A percentile compares a stretch with the other conserved stretches of the same genome.
phyloP scores from a whole-genome alignment of 2,797 vertebrate species.

The Myotis vivesi region DNA sequence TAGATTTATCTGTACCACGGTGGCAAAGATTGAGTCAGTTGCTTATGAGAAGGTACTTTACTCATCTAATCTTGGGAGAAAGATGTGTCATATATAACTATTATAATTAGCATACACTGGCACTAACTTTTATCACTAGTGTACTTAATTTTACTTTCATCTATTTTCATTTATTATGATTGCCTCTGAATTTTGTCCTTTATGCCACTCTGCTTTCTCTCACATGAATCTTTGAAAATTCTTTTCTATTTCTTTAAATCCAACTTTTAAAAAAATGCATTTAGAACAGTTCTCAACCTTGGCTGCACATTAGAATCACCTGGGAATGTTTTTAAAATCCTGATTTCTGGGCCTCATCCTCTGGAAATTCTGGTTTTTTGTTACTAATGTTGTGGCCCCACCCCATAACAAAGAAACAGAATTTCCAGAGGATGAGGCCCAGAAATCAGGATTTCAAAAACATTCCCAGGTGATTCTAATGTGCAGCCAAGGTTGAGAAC shows the following conservation, averaged over 20 bases:
- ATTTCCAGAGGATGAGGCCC: too few species aligned
- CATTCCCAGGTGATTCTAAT: too few species aligned
- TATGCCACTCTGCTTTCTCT: not conserved
- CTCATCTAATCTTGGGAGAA: not conserved
- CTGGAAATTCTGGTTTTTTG: too few species aligned
- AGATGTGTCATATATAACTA: not conserved
- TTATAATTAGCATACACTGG: not conserved
- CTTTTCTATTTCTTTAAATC: not conserved
- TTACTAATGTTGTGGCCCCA: too few species aligned
- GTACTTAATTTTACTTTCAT: not conserved
- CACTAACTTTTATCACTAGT: not conserved
- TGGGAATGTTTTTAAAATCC: too few species aligned
- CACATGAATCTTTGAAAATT: not conserved
- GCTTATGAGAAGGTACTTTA: not conserved
- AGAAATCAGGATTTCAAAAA: too few species aligned
- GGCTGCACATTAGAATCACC: too few species aligned
- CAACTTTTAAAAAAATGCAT: not conserved
- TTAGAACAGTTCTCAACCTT: too few species aligned
- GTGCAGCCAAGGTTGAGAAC: too few species aligned
- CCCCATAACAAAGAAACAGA: too few species aligned
- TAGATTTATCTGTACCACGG: not conserved
- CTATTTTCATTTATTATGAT: conserved; percentile 18
- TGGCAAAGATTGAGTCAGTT: conserved; percentile 9
- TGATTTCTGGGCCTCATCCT: too few species aligned
- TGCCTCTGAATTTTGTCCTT: conserved; percentile 4